phyloP scores from a whole-genome alignment of 2,888 invertebrate species.

The Drosophila borealis region DNA sequence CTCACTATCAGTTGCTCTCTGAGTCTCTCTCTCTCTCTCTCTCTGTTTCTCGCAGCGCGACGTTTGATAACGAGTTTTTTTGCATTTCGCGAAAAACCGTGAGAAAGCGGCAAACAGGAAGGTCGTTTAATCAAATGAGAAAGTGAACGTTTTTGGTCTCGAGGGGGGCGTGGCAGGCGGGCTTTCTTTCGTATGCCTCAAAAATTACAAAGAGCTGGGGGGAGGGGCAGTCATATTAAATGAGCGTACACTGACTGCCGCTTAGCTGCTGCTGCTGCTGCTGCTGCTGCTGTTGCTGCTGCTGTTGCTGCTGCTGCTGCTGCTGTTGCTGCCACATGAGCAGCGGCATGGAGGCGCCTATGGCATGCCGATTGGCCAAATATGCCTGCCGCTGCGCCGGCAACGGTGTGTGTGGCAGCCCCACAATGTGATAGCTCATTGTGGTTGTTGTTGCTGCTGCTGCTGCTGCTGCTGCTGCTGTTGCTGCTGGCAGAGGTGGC shows the following conservation, averaged over 20 bases:
- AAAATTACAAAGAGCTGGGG: not conserved
- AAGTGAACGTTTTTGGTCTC: conserved; percentile 43
- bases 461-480: conserved; percentile 16
- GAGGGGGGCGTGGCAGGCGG: conserved; percentile 29
- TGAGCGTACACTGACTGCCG: conserved; percentile 62
- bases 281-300: conserved; percentile 19
- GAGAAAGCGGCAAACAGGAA: conserved; percentile 71
- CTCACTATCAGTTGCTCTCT: not conserved
- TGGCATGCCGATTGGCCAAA: conserved; percentile 83
- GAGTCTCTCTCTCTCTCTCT: conserved; percentile 10
- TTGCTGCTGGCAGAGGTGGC: conserved; percentile 46
- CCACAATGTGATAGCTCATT: conserved; percentile 80
- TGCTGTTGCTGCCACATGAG: conserved; percentile 86
- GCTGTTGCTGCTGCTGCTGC: conserved; percentile 83
- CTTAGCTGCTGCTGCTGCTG: conserved; percentile 14
- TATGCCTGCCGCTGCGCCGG: conserved; percentile 81
- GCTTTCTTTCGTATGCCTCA: conserved; percentile 20
- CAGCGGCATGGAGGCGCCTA: conserved; percentile 88
- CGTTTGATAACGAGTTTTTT: conserved; percentile 69
- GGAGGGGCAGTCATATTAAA: not conserved
- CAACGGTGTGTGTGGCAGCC: conserved; percentile 82
- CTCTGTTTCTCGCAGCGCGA: conserved; percentile 1
- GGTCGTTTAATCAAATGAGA: conserved; percentile 71
- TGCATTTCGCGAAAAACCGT: conserved; percentile 55
- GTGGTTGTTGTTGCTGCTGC: conserved; percentile 27